Base-by-base conservation (phyloP, 2,113 vertebrate genomes). In the Callaeas wilsoni region DNA sequence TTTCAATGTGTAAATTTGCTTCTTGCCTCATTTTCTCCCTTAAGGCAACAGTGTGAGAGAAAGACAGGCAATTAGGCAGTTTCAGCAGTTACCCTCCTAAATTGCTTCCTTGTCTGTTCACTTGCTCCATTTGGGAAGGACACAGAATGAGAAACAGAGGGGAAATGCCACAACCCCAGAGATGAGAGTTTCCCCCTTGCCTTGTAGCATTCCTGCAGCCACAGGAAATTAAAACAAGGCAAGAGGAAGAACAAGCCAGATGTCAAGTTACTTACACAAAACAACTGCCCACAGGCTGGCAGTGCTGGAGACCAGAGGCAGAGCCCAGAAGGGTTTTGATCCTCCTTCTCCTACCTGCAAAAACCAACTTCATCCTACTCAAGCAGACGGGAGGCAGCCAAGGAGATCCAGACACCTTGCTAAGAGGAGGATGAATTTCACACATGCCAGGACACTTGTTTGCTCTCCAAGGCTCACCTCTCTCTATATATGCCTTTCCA, bases 221-320 rank as follows among this genome's bases (percentile, higher is more conserved):
- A 67, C 75, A 74, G 90, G 90, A 90, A 86, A 94, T 84, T 65
- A 88, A 76, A 87, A 73, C 41, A 64, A 89, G 92, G 82, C 53
- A 76, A 74, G 64, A 77, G 53, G 75, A 96, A 86, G 59, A 86
- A 70, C 35, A 86, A 90, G 47, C 29, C 76, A 84, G 95, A 89
- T 69, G 63, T 80, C 55, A 77, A 52, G 33, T 49, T 68, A 50
- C 27, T 74, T 67, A 64, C 23, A 69, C 26, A 55, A 56, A 95
- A 62, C 67, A 85, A 84, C 55, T 70, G 79, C 75, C 88, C 79
- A 29, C 13, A 30, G 76, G 46, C 63, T 93, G 89, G 55, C 55
- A 94, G 37, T 15, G 35, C 56, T 62, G 71, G n/a, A 90, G 32
- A 77, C 19, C 29, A 55, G 27, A 35, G 25, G 1, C 15, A 93